Base-by-base conservation (phyloP, 2,113 vertebrate species). In the Xiphophorus hellerii region DNA sequence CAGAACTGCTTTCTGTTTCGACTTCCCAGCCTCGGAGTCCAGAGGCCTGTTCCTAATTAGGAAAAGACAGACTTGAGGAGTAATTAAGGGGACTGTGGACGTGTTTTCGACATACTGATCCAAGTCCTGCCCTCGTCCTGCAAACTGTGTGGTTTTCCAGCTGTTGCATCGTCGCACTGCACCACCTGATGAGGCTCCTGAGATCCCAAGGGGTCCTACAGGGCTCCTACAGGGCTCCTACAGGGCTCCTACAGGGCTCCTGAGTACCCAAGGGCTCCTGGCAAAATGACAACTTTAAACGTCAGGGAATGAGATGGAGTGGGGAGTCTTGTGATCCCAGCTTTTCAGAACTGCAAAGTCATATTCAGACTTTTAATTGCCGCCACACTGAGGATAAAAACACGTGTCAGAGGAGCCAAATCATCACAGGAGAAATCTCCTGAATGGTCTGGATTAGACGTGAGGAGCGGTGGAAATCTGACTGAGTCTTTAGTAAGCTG, bases 151-250 rank as follows among this genome's bases (percentile, higher is more conserved):
- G 81, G 77, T 80, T 77, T 81, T 80, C 62, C n/a, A 83, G 39
- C 85, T 87, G 84, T 89, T 90, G 82, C 87, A 66, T 81, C 90
- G 91, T 88, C 90, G 85, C 91, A 91, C 85, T 91, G 91, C 92
- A 90, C 91, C 92, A 93, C 90, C 92, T 90, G 89, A 91, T 82
- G 88, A 67, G 84, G 60, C 58, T 31, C 25, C 76, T 77, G 33
- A 35, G 33, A 8, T 35, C 7, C 33, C 33, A 6, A 54, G 28
- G n/a, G 35, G 64, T 65, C 73, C 74, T 83, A 74, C 68, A 20
- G 17, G 74, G 60, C 58, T 31, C 25, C 76, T 77, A 74, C 68
- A 20, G 17, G 74, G 60, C 58, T 31, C 25, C 76, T 77, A 74
- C 68, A 20, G 17, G 74, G 60, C 58, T 31, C 25, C 74, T 77